These are phyloP conservation scores for Didymodactylos carnosus DNA, from an alignment of 2,888 invertebrate genomes.

Conservation along the genomic window DNA sequence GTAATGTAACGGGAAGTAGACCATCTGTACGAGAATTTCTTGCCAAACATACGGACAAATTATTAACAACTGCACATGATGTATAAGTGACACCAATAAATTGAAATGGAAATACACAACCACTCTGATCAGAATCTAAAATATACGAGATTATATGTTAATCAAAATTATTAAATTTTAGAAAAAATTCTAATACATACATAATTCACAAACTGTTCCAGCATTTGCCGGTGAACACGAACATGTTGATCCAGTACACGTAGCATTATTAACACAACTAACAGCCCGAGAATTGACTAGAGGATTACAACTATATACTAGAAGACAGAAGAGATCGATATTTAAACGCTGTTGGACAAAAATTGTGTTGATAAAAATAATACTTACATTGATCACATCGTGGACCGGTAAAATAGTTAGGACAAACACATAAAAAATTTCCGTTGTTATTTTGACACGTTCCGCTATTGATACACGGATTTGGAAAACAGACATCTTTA, in stretches of 20 bases:
- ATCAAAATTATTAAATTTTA: neutral
- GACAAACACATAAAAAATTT: neutral
- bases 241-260: neutral
- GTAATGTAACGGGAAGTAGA: neutral
- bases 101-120: neutral
- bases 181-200: neutral
- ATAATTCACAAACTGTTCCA: neutral
- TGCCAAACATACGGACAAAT: neutral
- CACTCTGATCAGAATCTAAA: neutral
- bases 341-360: neutral
- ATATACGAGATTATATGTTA: no score
- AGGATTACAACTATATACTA: neutral
- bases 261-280: neutral
- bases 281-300: neutral
- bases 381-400: neutral
- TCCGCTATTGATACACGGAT: constrained; percentile 8
- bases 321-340: neutral
- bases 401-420: constrained; percentile 2
- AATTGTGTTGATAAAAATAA: neutral
- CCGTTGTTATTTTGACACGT: neutral
- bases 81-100: neutral
- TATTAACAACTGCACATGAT: neutral
- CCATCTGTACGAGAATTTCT: neutral
- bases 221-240: neutral
- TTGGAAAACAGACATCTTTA: constrained; percentile 3